These are phyloP conservation scores for Pseudolaguvia tuberculata DNA, from an alignment of 2,113 vertebrate genomes.

Conservation along the genomic window DNA sequence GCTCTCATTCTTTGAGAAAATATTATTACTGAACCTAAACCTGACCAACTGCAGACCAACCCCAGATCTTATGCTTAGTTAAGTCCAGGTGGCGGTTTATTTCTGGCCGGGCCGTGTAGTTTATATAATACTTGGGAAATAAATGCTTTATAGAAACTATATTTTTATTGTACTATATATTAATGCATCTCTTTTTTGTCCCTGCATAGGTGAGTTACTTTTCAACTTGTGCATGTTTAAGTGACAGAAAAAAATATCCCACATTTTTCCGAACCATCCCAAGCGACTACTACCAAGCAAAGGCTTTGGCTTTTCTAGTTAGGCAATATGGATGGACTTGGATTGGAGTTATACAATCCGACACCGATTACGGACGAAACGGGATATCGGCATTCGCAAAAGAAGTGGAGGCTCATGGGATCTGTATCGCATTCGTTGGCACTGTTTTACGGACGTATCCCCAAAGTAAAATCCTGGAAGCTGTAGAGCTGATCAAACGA, in stretches of 20 bases:
- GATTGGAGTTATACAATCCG: constrained; percentile 68
- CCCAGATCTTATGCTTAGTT: no score
- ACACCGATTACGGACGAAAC: constrained; percentile 68
- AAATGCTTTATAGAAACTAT: no score
- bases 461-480: constrained; percentile 58
- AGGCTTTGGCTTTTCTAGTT: constrained; percentile 69
- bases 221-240: constrained; percentile 69
- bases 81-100: no score
- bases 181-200: neutral
- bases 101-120: no score
- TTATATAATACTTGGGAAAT: no score
- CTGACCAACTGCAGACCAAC: no score
- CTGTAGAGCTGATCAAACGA: constrained; percentile 62
- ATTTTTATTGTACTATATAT: neutral
- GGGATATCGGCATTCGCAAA: constrained; percentile 65
- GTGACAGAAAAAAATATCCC: constrained; percentile 65
- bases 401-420: constrained; percentile 62
- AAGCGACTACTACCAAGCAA: constrained; percentile 69
- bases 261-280: constrained; percentile 72
- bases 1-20: no score
- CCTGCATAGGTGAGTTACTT: constrained; percentile 67
- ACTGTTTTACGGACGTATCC: constrained; percentile 63
- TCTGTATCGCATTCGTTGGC: constrained; percentile 69
- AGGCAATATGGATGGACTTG: constrained; percentile 70
- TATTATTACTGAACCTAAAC: no score